These are phyloP conservation scores for Hippocampus guttulatus DNA, from an alignment of 2,113 vertebrate species.

Conservation along the genomic window DNA sequence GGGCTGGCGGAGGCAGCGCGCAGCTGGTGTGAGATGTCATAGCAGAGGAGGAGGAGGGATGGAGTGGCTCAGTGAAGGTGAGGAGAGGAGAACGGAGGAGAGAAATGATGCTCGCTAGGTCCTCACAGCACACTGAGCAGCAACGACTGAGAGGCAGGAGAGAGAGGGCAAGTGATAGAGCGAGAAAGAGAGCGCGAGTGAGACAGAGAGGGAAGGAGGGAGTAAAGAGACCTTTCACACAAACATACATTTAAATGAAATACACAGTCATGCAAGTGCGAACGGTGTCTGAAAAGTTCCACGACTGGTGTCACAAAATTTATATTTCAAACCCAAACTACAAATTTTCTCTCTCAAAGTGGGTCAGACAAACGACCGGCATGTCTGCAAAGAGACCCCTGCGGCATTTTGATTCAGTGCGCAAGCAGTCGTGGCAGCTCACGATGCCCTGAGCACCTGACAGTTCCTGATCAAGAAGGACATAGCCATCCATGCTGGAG, in stretches of 20 bases:
- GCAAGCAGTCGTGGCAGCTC: neutral
- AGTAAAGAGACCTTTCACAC: neutral
- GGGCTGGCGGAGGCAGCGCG: constrained; percentile 54
- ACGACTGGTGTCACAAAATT: neutral
- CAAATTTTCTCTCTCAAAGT: neutral
- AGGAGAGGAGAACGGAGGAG: constrained; percentile 53
- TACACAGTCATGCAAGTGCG: neutral
- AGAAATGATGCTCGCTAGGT: constrained; percentile 58
- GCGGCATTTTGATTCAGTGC: neutral
- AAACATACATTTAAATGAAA: neutral
- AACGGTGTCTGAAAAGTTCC: neutral
- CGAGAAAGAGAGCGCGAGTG: constrained; percentile 5
- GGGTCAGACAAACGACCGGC: neutral
- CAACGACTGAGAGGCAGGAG: constrained; percentile 54
- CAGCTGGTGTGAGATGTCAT: constrained; percentile 67
- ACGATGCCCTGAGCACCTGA: neutral
- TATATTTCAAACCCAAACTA: neutral
- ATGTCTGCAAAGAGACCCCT: neutral
- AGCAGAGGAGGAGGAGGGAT: constrained; percentile 63
- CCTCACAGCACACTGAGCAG: constrained; percentile 63
- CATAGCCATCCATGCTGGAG: neutral
- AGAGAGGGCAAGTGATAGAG: constrained; percentile 4
- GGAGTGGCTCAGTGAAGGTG: constrained; percentile 51
- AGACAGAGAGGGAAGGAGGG: constrained; percentile 3
- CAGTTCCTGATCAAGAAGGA: neutral